Conservation (phyloP, 1,140 invertebrate genomes). For the Odontomachus brunneus region DNA sequence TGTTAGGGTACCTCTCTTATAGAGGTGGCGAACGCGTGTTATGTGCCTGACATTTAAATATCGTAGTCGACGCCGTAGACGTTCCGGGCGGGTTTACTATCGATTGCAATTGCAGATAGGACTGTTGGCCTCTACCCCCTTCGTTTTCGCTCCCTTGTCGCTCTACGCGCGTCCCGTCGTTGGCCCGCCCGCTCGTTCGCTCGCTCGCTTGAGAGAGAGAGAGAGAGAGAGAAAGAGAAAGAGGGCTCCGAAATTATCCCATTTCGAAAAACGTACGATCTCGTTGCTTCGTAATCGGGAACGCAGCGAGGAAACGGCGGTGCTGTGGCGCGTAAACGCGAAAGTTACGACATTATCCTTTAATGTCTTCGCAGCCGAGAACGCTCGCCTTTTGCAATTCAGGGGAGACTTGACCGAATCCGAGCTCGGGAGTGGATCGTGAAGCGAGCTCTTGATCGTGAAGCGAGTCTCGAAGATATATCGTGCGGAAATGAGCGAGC, state of each 20-base stretch:
- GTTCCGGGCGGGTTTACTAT: slow-evolving; percentile 68
- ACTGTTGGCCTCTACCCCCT: slow-evolving; percentile 40
- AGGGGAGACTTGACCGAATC: neutral
- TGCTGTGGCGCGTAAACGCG: neutral
- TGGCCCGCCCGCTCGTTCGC: neutral
- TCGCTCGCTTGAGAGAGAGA: slow-evolving; percentile 1
- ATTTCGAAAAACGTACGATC: slow-evolving; percentile 43
- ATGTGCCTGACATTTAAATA: slow-evolving; percentile 85
- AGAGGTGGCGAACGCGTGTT: slow-evolving; percentile 78
- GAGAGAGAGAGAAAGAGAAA: neutral
- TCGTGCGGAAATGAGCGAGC: neutral
- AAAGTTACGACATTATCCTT: slow-evolving; percentile 21
- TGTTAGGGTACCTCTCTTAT: slow-evolving; percentile 76
- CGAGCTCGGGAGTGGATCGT: too few relatives aligned
- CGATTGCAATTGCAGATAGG: slow-evolving; percentile 80
- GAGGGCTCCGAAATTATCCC: slow-evolving; percentile 27
- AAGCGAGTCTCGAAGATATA: neutral
- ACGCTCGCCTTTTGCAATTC: neutral
- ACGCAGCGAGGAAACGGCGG: neutral
- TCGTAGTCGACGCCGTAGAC: slow-evolving; percentile 73
- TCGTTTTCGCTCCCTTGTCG: slow-evolving; percentile 31
- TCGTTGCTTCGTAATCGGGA: slow-evolving; percentile 5
- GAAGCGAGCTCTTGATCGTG: too few relatives aligned
- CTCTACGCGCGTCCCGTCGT: neutral
- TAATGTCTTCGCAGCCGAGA: slow-evolving; percentile 5